These are phyloP conservation scores for Pemphredon lugubris DNA, from an alignment of 2,888 invertebrate genomes.

Conservation along the genomic window DNA sequence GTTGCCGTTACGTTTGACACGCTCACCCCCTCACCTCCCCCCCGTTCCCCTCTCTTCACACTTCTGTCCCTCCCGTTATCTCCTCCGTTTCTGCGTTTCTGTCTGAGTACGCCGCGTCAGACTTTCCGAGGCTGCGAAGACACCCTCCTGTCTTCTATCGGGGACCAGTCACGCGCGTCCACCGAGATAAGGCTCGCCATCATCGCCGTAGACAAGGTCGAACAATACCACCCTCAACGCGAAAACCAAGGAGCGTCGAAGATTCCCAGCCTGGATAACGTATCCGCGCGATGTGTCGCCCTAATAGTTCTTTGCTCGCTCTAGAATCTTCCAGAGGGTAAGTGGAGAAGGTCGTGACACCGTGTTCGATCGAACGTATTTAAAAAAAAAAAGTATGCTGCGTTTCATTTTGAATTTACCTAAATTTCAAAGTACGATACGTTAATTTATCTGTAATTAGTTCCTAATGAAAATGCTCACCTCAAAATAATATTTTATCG, in stretches of 20 bases:
- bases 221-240: conserved; percentile 62
- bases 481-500: too few species aligned
- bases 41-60: conserved; percentile 12
- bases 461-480: too few species aligned
- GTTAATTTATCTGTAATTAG: too few species aligned
- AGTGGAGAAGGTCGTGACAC: conserved; percentile 15
- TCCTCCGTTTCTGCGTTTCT: conserved; percentile 47
- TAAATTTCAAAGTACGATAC: too few species aligned
- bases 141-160: conserved; percentile 51
- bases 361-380: neutral
- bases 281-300: conserved; percentile 59
- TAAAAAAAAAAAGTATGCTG: too few species aligned
- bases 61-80: conserved; percentile 25
- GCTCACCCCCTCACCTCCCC: conserved; percentile 9
- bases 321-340: conserved; percentile 31
- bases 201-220: conserved; percentile 61
- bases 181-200: conserved; percentile 71
- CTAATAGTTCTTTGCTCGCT: conserved; percentile 61
- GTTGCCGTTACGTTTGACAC: too few species aligned
- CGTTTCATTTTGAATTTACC: too few species aligned
- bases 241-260: conserved; percentile 33
- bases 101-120: conserved; percentile 31
- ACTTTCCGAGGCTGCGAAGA: conserved; percentile 36
- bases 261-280: conserved; percentile 56
- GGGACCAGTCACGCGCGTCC: conserved; percentile 71